Base-by-base conservation (phyloP, 2,113 vertebrate genomes). In the Pimephales promelas region DNA sequence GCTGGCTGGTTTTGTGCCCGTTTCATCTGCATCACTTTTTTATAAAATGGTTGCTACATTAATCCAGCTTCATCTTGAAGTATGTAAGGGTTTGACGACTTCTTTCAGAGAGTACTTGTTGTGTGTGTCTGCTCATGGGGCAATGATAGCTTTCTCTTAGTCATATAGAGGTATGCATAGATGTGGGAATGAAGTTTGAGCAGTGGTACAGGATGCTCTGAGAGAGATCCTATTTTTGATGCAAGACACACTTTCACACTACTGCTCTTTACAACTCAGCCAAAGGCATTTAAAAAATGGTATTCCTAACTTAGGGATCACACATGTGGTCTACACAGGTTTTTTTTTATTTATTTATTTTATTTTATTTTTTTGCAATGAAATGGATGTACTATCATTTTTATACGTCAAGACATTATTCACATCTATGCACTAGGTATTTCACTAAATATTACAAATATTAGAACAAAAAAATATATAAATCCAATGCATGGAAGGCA, bases 1-100 rank as follows among this genome's bases (percentile, higher is more conserved):
- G 24, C 16, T 76, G 31, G 86, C 0, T 94, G 85, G 90, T 70
- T 86, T 85, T 92, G 22, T 66, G 83, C 86, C 47, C 28, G 4
- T 47, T 52, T 56, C 18, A 34, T 75, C 49, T 54, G 73, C 73
- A 54, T 76, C 49, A 26, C 6, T 73, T 75, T 70, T 75, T 54
- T 56, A 52, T 76, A 3, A 56, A 56, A 54, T 54, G 24, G 45
- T 28, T 6, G 24, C 70, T 73, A 56, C 49, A 76, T 34, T 56
- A 76, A 54, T 76, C 18, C 9, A 54, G 73, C 28, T 75, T 75
- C 73, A 11, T 75, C 47, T 56, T 76, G 8, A 52, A 75, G 26
- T 31, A 11, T n/a, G 18, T 75, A 16, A 34, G 14, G 16, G 14
- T 54, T 28, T 75, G 28, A 49, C n/a, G n/a, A n/a, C n/a, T n/a